phyloP scores from a whole-genome alignment of 2,888 invertebrate species.

The Hartigia nigra region DNA sequence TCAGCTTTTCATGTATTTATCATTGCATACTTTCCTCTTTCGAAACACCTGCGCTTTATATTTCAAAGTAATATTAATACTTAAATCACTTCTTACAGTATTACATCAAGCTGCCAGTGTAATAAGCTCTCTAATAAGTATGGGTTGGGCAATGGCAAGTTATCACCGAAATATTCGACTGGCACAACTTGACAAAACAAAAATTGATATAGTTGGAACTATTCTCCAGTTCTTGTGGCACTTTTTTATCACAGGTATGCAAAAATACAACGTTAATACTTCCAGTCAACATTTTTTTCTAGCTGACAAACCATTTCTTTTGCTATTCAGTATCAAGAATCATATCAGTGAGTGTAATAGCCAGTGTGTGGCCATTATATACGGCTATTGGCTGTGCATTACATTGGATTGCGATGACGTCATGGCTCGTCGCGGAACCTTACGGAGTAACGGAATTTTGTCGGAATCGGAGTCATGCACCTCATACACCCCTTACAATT shows the following conservation, averaged over 20 bases:
- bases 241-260: slow-evolving; percentile 80
- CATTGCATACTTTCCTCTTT: neutral
- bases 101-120: slow-evolving; percentile 79
- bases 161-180: slow-evolving; percentile 87
- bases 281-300: neutral
- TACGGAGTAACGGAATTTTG: slow-evolving; percentile 77
- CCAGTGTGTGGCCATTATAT: slow-evolving; percentile 77
- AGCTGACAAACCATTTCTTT: slow-evolving; percentile 10
- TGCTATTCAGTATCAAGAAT: slow-evolving; percentile 81
- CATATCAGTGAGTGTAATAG: slow-evolving; percentile 81
- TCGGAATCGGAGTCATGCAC: slow-evolving; percentile 68
- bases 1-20: slow-evolving; percentile 67
- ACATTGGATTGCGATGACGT: slow-evolving; percentile 82
- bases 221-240: slow-evolving; percentile 86
- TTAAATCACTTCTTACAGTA: slow-evolving; percentile 60
- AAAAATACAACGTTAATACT: neutral
- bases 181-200: slow-evolving; percentile 81
- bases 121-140: slow-evolving; percentile 82
- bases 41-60: slow-evolving; percentile 55
- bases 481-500: slow-evolving; percentile 50
- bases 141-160: slow-evolving; percentile 91
- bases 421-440: slow-evolving; percentile 74
- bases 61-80: slow-evolving; percentile 56
- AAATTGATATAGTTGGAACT: slow-evolving; percentile 79
- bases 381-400: slow-evolving; percentile 73